phyloP scores from a whole-genome alignment of 2,888 invertebrate species.

The Pasiphila rectangulata region DNA sequence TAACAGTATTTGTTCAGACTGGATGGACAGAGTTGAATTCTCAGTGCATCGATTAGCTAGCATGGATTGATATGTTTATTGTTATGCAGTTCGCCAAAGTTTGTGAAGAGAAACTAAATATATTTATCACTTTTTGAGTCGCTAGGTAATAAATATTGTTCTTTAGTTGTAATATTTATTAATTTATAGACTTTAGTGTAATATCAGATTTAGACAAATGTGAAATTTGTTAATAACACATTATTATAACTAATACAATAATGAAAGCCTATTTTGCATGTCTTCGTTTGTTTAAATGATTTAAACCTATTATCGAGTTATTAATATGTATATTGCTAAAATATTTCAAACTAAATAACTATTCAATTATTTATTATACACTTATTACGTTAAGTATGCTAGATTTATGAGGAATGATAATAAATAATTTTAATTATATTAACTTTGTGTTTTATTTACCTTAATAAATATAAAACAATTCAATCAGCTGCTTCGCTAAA shows the following conservation, averaged over 20 bases:
- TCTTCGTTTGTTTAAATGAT: constrained; percentile 61
- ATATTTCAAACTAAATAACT: constrained; percentile 79
- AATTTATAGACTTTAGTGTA: constrained; percentile 43
- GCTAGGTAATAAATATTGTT: constrained; percentile 59
- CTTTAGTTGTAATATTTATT: constrained; percentile 47
- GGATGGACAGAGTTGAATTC: constrained; percentile 32
- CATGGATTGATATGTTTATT: constrained; percentile 51
- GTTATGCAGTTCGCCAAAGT: constrained; percentile 76
- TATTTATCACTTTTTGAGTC: constrained; percentile 66
- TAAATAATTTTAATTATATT: constrained; percentile 83
- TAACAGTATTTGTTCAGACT: constrained; percentile 29
- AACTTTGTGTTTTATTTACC: constrained; percentile 62
- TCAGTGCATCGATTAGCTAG: constrained; percentile 43
- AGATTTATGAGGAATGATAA: constrained; percentile 82
- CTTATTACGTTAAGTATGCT: constrained; percentile 83
- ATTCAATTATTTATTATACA: constrained; percentile 82
- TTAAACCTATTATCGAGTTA: constrained; percentile 71
- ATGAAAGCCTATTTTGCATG: constrained; percentile 76
- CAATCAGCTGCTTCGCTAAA: constrained; percentile 2
- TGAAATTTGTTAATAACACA: constrained; percentile 57
- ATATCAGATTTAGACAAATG: constrained; percentile 38
- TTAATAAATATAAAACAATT: background rate
- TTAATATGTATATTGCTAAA: constrained; percentile 75
- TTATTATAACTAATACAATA: constrained; percentile 72
- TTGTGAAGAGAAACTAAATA: constrained; percentile 66